Conservation (phyloP, 2,113 vertebrate species). For the Amphiprion ocellaris region DNA sequence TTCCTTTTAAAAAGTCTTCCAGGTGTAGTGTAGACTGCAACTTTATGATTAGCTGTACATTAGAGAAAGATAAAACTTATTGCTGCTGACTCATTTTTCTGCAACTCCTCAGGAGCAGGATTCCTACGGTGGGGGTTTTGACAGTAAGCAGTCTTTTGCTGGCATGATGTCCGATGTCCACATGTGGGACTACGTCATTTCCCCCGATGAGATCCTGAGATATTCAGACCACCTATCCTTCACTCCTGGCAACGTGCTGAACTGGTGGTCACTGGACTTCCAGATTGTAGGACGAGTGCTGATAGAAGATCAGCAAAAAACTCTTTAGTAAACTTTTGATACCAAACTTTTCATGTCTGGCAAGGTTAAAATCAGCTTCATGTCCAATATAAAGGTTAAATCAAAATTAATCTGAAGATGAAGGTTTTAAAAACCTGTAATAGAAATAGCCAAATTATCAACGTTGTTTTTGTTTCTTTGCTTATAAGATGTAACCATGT, state of each 20-base stretch:
- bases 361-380: neutral
- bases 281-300: conserved; percentile 19
- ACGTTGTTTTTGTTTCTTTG: no score
- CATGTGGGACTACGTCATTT: conserved; percentile 77
- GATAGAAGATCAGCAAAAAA: conserved; percentile 1
- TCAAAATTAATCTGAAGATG: no score
- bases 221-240: conserved; percentile 47
- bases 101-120: conserved; percentile 67
- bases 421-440: no score
- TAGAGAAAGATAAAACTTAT: no score
- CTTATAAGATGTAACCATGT: no score
- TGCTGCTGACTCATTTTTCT: neutral
- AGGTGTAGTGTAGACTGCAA: no score
- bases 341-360: neutral
- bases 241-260: conserved; percentile 76
- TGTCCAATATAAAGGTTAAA: neutral
- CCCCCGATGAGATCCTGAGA: conserved; percentile 59
- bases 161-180: conserved; percentile 78
- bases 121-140: conserved; percentile 61
- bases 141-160: conserved; percentile 58
- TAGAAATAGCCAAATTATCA: no score
- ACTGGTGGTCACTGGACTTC: conserved; percentile 69
- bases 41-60: no score
- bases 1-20: no score
- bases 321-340: neutral